phyloP scores from a whole-genome alignment of 2,888 invertebrate genomes.

The Meghimatium bilineatum region DNA sequence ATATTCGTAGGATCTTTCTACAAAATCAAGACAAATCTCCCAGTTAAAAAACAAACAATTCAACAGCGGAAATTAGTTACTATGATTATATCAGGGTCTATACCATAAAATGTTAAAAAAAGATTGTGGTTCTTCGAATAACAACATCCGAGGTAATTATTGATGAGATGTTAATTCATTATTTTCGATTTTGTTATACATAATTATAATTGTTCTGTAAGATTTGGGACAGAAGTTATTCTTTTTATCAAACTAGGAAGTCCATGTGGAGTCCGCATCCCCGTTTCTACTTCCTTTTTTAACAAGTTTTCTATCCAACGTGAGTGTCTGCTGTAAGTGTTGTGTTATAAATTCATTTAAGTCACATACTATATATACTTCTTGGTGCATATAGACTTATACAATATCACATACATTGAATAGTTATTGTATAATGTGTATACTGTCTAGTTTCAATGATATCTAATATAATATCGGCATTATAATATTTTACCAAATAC shows the following conservation, averaged over 20 bases:
- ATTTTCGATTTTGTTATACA: no score
- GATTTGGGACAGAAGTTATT: no score
- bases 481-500: not conserved
- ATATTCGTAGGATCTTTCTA: no score
- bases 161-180: no score
- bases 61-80: no score
- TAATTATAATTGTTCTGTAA: not conserved
- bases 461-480: not conserved
- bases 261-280: conserved; percentile 1
- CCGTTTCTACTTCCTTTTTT: conserved; percentile 22
- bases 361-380: not conserved
- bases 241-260: not conserved
- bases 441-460: not conserved
- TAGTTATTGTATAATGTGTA: not conserved
- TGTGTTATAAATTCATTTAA: not conserved
- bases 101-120: no score
- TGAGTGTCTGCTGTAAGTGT: not conserved
- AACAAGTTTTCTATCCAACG: not conserved
- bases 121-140: no score
- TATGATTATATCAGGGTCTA: no score
- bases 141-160: no score
- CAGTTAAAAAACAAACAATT: no score
- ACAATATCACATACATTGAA: not conserved
- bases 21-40: no score
- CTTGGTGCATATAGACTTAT: not conserved